Percentiles rank a stretch among this genome's conserved stretches.
These are phyloP conservation scores for Chiloscyllium plagiosum DNA, from an alignment of 2,113 vertebrate genomes.

Conservation along the genomic window DNA sequence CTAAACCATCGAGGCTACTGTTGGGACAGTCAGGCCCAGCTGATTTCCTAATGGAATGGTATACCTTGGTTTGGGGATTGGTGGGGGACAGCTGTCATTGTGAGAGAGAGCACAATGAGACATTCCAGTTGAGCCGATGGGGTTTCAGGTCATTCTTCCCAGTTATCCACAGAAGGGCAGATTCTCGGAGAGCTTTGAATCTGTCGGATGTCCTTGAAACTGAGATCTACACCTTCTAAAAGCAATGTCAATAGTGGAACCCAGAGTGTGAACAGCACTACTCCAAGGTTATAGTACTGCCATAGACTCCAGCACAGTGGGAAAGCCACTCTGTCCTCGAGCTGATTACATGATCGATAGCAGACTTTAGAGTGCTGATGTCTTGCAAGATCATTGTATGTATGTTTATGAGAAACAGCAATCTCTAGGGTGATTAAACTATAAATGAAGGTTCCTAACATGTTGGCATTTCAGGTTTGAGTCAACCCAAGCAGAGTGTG, in stretches of 20 bases:
- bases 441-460: not conserved
- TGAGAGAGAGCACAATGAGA: not conserved
- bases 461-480: no score
- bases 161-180: not conserved
- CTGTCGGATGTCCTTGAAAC: not conserved
- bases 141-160: not conserved
- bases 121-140: not conserved
- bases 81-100: not conserved
- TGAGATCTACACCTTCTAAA: not conserved
- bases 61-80: not conserved
- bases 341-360: not conserved
- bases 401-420: not conserved
- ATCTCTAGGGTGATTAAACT: not conserved
- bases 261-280: not conserved
- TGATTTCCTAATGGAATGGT: not conserved
- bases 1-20: not conserved
- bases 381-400: not conserved
- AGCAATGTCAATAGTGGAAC: not conserved
- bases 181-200: not conserved
- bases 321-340: not conserved
- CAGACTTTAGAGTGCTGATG: not conserved
- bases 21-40: not conserved
- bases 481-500: not conserved
- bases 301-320: not conserved
- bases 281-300: not conserved